These are phyloP conservation scores for Melikaiella ostensackeni DNA, from an alignment of 2,888 invertebrate species.

Conservation along the genomic window DNA sequence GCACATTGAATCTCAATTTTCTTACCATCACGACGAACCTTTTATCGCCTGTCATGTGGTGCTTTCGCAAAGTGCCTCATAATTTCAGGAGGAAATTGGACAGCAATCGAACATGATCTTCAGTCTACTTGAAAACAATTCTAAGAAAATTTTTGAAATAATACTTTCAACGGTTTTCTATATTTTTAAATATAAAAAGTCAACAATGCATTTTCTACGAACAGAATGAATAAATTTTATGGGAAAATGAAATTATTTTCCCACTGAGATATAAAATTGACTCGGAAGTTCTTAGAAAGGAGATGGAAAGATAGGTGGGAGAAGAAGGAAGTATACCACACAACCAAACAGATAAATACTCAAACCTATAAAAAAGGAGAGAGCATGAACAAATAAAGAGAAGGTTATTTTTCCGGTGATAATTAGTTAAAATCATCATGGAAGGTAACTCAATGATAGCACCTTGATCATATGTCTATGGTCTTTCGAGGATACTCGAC, in stretches of 20 bases:
- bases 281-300: too few relatives aligned
- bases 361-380: too few relatives aligned
- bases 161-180: neutral
- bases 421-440: too few relatives aligned
- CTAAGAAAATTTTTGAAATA: neutral
- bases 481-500: slow-evolving; percentile 19
- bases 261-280: too few relatives aligned
- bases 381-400: too few relatives aligned
- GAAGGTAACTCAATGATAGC: neutral
- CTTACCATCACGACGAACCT: slow-evolving; percentile 27
- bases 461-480: neutral
- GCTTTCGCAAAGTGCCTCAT: slow-evolving; percentile 23
- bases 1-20: slow-evolving; percentile 38
- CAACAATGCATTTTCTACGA: neutral
- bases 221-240: neutral
- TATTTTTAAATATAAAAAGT: neutral
- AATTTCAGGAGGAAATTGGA: slow-evolving; percentile 15
- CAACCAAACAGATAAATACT: too few relatives aligned
- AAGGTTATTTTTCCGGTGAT: neutral
- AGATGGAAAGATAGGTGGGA: too few relatives aligned
- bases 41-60: slow-evolving; percentile 35
- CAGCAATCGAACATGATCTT: neutral
- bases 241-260: neutral
- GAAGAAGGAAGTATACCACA: too few relatives aligned
- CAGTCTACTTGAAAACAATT: neutral